Base-by-base conservation (phyloP, 2,888 invertebrate genomes). In the Erpobdella octoculata region DNA sequence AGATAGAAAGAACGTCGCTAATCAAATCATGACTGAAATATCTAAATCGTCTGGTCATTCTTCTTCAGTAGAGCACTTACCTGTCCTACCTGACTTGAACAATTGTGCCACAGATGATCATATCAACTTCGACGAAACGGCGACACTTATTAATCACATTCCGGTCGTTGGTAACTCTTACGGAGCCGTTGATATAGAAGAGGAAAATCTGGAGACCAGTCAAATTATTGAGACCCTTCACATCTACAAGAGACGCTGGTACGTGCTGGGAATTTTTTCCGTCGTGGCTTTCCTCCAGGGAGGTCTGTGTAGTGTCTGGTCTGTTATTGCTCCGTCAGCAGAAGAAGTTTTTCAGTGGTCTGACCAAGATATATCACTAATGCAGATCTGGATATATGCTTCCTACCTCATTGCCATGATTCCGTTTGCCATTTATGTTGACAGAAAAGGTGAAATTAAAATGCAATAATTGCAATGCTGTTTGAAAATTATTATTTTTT, bases 211-310 rank as follows among this genome's bases (percentile, higher is more conserved):
- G 12, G 53, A 53, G 15, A 53, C 53, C 0, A 53, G 53, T 53
- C 53, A 53, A 28, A 53, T 53, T 15, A 35, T 33, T 6, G 28
- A 62, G 35, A 2, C 36, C 2, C 35, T 72, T n/a, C 59, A 73
- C n/a, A 72, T 74, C 18, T 75, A 75, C 74, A 73, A 69, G 46
- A 59, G 73, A 37, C 69, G 75, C 12, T 76, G 76, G 76, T 76
- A 75, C 69, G 72, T 76, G 21, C 68, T 76, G 59, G 12, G 38
- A 12, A 41, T 75, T 37, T 76, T 71, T 69, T 65, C 75, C 6
- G 25, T 72, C 37, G 9, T 75, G 59, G 69, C 73, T 5, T 76
- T 76, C 48, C 65, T 75, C 61, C 76, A 76, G 59, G 73, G 75
- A 31, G 75, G 68, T 1, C 66, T 75, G 41, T 48, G 71, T 18